Percentiles rank a stretch among this genome's conserved stretches.
Evolutionary conservation across 2,888 invertebrate genomes (phyloP).

Genomic region (Hyppa rectilinea): DNA sequence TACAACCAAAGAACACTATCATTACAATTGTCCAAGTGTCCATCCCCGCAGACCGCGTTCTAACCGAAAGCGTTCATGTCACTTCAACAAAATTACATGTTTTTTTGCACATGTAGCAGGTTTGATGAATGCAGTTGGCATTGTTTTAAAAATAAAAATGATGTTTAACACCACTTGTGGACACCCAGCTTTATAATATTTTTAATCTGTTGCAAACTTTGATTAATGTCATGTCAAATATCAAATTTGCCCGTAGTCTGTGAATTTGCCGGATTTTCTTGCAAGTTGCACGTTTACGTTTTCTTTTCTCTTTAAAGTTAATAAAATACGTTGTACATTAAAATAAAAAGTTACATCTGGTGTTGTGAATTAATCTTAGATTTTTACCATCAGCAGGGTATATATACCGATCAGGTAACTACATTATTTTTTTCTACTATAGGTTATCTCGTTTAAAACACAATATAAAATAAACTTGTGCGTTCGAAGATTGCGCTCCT

Average conservation of each 20-base stretch:
- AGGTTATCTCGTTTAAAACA: slow-evolving; percentile 46
- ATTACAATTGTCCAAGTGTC: too few species aligned
- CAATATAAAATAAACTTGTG: slow-evolving; percentile 6
- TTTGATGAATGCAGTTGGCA: too few species aligned
- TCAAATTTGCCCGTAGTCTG: slow-evolving; percentile 47
- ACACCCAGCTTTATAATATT: not conserved
- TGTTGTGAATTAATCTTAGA: not conserved
- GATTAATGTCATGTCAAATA: slow-evolving; percentile 29
- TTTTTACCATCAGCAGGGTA: slow-evolving; percentile 1
- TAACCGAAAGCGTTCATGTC: not conserved
- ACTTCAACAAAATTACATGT: too few species aligned
- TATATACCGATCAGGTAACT: slow-evolving; percentile 36
- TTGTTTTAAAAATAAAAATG: too few species aligned
- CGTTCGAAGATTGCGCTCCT: too few species aligned
- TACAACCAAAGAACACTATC: too few species aligned
- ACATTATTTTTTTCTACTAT: slow-evolving; percentile 7
- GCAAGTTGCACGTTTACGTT: slow-evolving; percentile 43
- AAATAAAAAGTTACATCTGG: not conserved
- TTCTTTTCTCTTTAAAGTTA: slow-evolving; percentile 12
- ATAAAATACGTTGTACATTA: not conserved
- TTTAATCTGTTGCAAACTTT: slow-evolving; percentile 21
- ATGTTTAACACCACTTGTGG: too few species aligned
- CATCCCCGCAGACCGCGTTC: not conserved
- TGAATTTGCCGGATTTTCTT: slow-evolving; percentile 18
- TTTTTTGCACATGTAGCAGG: too few species aligned